phyloP scores from a whole-genome alignment of 2,797 vertebrate genomes.

The Synaphobranchus kaupii region DNA sequence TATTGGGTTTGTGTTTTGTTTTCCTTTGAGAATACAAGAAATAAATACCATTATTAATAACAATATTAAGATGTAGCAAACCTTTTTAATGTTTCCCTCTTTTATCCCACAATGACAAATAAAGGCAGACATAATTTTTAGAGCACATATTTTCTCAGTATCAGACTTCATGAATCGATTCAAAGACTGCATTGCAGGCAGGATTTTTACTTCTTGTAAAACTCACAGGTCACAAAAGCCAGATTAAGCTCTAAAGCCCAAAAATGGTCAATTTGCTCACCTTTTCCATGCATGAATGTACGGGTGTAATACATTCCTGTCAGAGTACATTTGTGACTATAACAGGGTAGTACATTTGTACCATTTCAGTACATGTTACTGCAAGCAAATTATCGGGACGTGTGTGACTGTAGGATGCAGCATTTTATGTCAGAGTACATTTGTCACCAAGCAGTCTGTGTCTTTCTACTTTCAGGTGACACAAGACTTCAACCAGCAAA shows the following conservation, averaged over 20 bases:
- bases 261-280: background rate
- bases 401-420: background rate
- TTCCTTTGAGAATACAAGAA: background rate
- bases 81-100: no score
- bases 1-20: background rate
- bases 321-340: background rate
- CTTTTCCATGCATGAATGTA: background rate
- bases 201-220: background rate
- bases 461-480: constrained; percentile 75
- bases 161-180: background rate
- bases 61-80: no score
- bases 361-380: background rate
- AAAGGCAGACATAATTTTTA: no score
- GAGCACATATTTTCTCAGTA: no score
- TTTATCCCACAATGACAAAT: no score
- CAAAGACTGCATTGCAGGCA: background rate
- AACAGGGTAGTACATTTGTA: background rate
- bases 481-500: constrained; percentile 92
- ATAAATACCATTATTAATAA: no score
- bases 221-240: no score
- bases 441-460: background rate
- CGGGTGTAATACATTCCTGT: background rate
- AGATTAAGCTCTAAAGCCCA: no score
- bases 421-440: background rate
- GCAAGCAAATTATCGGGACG: background rate